Evolutionary conservation across 2,888 invertebrate genomes (phyloP).

Genomic region (Pediacus dermestoides): DNA sequence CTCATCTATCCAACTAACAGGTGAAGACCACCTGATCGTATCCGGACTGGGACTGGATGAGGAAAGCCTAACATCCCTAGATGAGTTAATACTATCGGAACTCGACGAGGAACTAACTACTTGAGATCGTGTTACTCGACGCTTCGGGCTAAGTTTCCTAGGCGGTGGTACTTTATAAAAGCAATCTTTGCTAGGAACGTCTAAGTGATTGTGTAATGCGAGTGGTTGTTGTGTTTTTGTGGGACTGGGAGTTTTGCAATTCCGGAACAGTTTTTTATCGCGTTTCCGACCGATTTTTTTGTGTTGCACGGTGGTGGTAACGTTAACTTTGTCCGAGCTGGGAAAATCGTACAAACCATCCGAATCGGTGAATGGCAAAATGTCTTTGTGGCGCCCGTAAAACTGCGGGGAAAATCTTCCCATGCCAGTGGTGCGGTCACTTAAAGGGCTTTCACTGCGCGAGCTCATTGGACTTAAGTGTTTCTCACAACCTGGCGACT

Average conservation of each 20-base stretch:
- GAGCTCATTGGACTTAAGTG: conserved; percentile 70
- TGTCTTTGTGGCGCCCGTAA: conserved; percentile 62
- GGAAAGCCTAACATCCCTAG: conserved; percentile 48
- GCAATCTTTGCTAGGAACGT: conserved; percentile 54
- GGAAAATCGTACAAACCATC: conserved; percentile 78
- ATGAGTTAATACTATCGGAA: conserved; percentile 57
- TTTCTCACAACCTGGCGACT: conserved; percentile 41
- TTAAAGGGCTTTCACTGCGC: conserved; percentile 73
- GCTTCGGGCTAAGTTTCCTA: conserved; percentile 57
- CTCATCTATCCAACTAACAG: conserved; percentile 46
- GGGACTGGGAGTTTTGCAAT: conserved; percentile 53
- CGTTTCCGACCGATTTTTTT: conserved; percentile 63
- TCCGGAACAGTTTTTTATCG: conserved; percentile 54
- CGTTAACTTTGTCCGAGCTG: conserved; percentile 63
- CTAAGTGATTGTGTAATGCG: conserved; percentile 57
- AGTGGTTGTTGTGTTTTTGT: conserved; percentile 44
- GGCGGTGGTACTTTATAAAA: conserved; percentile 45
- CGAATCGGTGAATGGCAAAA: conserved; percentile 71
- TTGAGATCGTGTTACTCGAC: conserved; percentile 54
- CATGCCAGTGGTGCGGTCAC: conserved; percentile 64
- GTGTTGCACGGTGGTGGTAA: conserved; percentile 49
- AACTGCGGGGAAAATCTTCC: conserved; percentile 69
- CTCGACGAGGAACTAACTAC: conserved; percentile 59
- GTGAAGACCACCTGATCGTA: conserved; percentile 46
- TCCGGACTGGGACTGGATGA: conserved; percentile 51